phyloP scores from a whole-genome alignment of 2,888 invertebrate species.

The Stenodera caucasica region DNA sequence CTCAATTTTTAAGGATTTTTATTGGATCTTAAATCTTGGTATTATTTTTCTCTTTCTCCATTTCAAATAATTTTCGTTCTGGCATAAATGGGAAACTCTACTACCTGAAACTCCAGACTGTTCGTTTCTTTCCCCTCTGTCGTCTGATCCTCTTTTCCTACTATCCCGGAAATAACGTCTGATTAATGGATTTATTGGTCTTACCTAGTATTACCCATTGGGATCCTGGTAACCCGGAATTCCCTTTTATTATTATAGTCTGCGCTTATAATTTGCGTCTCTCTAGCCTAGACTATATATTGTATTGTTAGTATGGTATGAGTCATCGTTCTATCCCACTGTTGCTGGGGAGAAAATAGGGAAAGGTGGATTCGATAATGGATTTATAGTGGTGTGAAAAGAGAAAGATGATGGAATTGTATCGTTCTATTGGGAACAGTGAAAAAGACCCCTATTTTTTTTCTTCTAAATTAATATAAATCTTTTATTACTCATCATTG shows the following conservation, averaged over 20 bases:
- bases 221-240: slow-evolving; percentile 26
- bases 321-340: slow-evolving; percentile 26
- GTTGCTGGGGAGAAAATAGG: slow-evolving; percentile 28
- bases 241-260: slow-evolving; percentile 24
- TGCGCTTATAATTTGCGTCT: slow-evolving; percentile 8
- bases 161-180: slow-evolving; percentile 9
- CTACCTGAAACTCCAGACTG: not conserved
- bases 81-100: not conserved
- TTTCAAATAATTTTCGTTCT: not conserved
- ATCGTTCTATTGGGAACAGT: slow-evolving; percentile 10
- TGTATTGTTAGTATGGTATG: slow-evolving; percentile 11
- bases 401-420: slow-evolving; percentile 20
- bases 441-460: not conserved
- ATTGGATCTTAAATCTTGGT: no score
- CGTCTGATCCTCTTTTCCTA: not conserved
- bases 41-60: not conserved
- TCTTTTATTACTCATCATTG: no score
- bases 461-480: no score
- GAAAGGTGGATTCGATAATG: slow-evolving; percentile 16
- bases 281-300: not conserved
- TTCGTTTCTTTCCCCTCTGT: not conserved
- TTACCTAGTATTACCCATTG: not conserved
- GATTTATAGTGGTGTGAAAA: slow-evolving; percentile 8
- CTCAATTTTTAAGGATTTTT: no score
- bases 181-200: slow-evolving; percentile 16